Evolutionary conservation across 35 echinoderm and acorn worm genomes (phyloP).

Genomic region (Ophioderma brevispina): DNA sequence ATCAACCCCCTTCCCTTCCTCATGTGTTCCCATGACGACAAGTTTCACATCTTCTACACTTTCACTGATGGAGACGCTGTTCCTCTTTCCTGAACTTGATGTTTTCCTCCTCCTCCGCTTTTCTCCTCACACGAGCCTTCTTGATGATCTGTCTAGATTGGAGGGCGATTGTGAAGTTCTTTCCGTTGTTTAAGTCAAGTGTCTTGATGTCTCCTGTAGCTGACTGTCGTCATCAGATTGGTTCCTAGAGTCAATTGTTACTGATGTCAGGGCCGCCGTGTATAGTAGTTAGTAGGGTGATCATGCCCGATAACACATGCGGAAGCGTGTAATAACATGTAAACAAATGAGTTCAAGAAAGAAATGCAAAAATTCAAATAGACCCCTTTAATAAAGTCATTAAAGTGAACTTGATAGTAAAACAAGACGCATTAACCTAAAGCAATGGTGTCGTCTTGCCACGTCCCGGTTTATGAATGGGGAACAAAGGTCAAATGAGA

Average conservation of each 20-base stretch:
- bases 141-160: slow-evolving; percentile 17
- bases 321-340: no score
- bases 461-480: no score
- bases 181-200: neutral
- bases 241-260: slow-evolving; percentile 23
- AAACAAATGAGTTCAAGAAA: no score
- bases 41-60: neutral
- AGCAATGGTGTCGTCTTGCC: no score
- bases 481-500: no score
- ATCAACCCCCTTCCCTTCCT: no score
- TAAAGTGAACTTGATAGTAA: no score
- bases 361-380: no score
- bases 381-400: no score
- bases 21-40: neutral
- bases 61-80: slow-evolving; percentile 46
- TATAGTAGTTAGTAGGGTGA: slow-evolving; percentile 64
- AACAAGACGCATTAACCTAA: no score
- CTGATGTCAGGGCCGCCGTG: slow-evolving; percentile 46
- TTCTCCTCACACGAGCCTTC: slow-evolving; percentile 59
- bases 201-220: slow-evolving; percentile 10
- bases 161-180: neutral
- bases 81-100: slow-evolving; percentile 42
- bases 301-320: slow-evolving; percentile 39
- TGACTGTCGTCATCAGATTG: neutral
- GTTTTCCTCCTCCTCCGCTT: slow-evolving; percentile 49